Conservation (phyloP, 2,113 vertebrate genomes). For the Chamaetylas fuelleborni region DNA sequence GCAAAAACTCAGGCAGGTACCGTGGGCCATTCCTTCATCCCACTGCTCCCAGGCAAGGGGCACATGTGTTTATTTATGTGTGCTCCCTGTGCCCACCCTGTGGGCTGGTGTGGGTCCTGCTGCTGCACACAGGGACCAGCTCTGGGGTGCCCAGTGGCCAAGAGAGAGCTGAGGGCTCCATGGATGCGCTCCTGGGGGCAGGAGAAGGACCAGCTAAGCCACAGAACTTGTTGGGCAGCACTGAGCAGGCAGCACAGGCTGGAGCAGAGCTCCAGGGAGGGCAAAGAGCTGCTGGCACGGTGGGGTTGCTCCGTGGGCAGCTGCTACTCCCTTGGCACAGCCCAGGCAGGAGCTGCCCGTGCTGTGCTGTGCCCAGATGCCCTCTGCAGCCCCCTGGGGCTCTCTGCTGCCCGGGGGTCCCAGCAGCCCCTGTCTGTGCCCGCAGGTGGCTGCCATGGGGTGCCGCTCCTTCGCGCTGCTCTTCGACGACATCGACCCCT, state of each 20-base stretch:
- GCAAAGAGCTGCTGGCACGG: accelerated
- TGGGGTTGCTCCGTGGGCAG: accelerated
- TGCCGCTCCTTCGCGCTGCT: conserved; percentile 84
- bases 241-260: not conserved
- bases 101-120: not conserved
- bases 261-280: not conserved
- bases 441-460: conserved; percentile 81
- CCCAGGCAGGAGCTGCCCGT: not conserved
- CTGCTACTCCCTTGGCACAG: not conserved
- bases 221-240: not conserved
- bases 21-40: conserved; percentile 47
- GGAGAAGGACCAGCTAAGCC: not conserved
- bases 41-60: not conserved
- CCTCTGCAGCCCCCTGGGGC: not conserved
- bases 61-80: accelerated
- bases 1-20: conserved; percentile 86
- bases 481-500: conserved; percentile 87
- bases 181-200: not conserved
- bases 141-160: not conserved
- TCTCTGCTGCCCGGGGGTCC: not conserved
- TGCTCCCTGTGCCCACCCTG: not conserved
- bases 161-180: accelerated
- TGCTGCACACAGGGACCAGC: not conserved
- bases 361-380: not conserved
- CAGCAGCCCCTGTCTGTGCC: not conserved